Conservation (phyloP, 1,140 invertebrate genomes). For the Drosophila gunungcola region DNA sequence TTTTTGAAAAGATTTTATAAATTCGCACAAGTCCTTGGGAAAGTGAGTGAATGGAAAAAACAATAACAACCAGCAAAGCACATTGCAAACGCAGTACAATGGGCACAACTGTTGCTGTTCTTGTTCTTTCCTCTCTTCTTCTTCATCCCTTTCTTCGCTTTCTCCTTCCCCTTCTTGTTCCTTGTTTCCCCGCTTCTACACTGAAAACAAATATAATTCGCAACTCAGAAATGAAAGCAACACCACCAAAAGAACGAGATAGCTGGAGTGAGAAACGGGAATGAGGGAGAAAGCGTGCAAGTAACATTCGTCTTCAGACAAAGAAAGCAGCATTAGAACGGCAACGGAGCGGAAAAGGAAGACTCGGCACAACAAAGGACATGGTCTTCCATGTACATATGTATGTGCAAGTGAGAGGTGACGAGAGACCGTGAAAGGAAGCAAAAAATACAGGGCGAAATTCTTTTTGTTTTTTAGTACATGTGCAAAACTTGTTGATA, state of each 20-base stretch:
- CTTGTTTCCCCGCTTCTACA: neutral
- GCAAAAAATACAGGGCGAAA: slow-evolving; percentile 21
- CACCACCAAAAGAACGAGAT: slow-evolving; percentile 3
- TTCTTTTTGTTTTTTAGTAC: too few species aligned
- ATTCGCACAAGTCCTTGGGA: neutral
- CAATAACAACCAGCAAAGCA: slow-evolving; percentile 53
- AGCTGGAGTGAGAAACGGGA: neutral
- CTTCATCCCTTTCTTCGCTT: neutral
- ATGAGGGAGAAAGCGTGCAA: slow-evolving; percentile 43
- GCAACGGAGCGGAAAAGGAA: neutral
- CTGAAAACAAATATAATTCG: slow-evolving; percentile 29
- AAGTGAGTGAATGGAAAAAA: slow-evolving; percentile 51
- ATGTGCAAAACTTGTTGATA: too few species aligned
- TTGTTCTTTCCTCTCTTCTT: neutral
- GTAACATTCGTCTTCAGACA: slow-evolving; percentile 74
- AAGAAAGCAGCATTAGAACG: slow-evolving; percentile 20
- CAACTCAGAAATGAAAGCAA: slow-evolving; percentile 23
- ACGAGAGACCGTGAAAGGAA: neutral
- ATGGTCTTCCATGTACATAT: neutral
- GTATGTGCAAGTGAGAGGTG: neutral
- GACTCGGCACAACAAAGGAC: slow-evolving; percentile 11
- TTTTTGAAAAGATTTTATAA: neutral
- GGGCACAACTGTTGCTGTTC: slow-evolving; percentile 69
- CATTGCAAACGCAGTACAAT: slow-evolving; percentile 49
- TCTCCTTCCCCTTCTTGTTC: neutral